Conservation (phyloP, 2,797 vertebrate genomes). For the Euphonia xanthogaster region DNA sequence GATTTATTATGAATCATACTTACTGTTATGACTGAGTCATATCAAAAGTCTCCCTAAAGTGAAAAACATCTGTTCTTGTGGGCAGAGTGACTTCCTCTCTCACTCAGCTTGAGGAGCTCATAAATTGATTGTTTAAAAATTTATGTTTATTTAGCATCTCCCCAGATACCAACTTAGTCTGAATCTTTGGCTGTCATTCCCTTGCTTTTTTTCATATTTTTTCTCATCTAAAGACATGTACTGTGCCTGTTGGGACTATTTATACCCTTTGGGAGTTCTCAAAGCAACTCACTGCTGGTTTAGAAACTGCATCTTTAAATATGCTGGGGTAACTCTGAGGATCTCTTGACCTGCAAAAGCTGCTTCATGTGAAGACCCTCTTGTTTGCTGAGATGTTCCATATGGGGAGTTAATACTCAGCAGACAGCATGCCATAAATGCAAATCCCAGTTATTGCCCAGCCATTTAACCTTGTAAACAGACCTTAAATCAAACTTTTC, state of each 20-base stretch:
- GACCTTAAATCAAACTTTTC: neutral
- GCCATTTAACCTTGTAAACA: constrained; percentile 7
- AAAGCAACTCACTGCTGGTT: neutral
- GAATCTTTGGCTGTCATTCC: neutral
- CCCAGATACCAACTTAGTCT: neutral
- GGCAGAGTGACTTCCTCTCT: neutral
- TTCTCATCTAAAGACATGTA: neutral
- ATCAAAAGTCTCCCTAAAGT: neutral
- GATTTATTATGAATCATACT: neutral
- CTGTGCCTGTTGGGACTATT: neutral
- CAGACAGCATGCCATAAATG: neutral
- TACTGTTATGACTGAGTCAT: neutral
- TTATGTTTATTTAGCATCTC: neutral
- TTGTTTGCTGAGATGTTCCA: neutral
- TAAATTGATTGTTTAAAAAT: neutral
- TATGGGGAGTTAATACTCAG: neutral
- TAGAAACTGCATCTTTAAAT: neutral
- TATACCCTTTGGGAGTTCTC: neutral
- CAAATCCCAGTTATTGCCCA: neutral
- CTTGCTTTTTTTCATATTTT: neutral
- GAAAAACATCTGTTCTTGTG: neutral
- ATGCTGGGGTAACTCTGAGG: neutral
- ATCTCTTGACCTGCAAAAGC: neutral
- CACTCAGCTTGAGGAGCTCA: neutral
- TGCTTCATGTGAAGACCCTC: neutral